Base-by-base conservation (phyloP, 2,888 invertebrate genomes). In the Odontothrips loti region DNA sequence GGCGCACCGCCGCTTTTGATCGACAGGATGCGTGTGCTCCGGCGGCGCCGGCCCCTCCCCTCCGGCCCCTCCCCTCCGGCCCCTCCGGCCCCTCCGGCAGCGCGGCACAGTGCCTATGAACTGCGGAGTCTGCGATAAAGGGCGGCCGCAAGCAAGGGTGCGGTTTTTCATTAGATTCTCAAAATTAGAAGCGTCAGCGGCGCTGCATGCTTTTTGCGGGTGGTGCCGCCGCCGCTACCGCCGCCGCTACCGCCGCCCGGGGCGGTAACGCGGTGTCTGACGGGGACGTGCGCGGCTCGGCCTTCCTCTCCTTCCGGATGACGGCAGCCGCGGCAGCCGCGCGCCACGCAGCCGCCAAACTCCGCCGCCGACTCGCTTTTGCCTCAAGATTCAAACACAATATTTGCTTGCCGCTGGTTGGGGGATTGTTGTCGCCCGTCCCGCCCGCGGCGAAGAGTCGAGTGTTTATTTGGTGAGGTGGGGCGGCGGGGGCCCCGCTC, bases 101-200 rank as follows among this genome's bases (percentile, higher is more conserved):
- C 34, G 34, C 34, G n/a, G n/a, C n/a, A n/a, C n/a, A n/a, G n/a
- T n/a, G n/a, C n/a, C n/a, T n/a, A n/a, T n/a, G n/a, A n/a, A n/a
- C n/a, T n/a, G n/a, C n/a, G 34, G 34, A 43, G 3, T 43, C 34
- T 43, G 34, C 34, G 34, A 43, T 43, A 43, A n/a, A 43, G 34
- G 34, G 3, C 34, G 34, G 34, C 34, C 34, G 34, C 6, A 43
- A 43, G 58, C 58, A 58, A 43, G 34, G 58, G 17, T 20, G 58
- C 17, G 58, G 17, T n/a, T 58, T 58, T 75, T 75, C 68, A 75
- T 75, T 75, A 75, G 23, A 75, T 75, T 27, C 68, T 75, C 23
- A 75, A 75, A 75, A 75, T 75, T 75, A 75, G 68, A 12, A 27
- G 27, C 68, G 68, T 75, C 68, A 11, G 23, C 51, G n/a, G 58